These are phyloP conservation scores for Poecilia latipinna DNA, from an alignment of 2,113 vertebrate species.

Conservation along the genomic window DNA sequence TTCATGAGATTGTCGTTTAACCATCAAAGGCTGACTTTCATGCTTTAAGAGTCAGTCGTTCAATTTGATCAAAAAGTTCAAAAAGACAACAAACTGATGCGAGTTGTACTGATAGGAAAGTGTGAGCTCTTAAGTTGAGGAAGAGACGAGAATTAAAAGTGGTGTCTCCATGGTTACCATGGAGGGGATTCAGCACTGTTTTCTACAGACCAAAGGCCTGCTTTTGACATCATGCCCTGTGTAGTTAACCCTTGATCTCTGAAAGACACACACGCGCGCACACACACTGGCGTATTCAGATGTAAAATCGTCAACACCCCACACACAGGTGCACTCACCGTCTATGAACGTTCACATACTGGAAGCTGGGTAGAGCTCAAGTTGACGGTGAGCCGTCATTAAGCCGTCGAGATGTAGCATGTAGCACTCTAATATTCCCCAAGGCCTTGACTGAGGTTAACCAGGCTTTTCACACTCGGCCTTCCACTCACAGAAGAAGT, in stretches of 20 bases:
- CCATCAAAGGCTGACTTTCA: neutral
- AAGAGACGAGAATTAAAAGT: conserved; percentile 49
- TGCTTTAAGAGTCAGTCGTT: neutral
- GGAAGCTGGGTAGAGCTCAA: conserved; percentile 38
- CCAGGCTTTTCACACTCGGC: conserved; percentile 67
- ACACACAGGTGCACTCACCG: conserved; percentile 18
- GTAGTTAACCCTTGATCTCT: conserved; percentile 75
- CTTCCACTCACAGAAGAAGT: conserved; percentile 40
- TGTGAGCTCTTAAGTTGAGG: conserved; percentile 38
- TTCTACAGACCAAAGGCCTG: conserved; percentile 61
- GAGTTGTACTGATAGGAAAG: conserved; percentile 33
- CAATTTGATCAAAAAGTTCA: neutral
- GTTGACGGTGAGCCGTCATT: conserved; percentile 71
- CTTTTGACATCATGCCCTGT: conserved; percentile 66
- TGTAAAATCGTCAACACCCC: conserved; percentile 30
- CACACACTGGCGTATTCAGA: conserved; percentile 37
- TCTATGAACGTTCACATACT: conserved; percentile 21
- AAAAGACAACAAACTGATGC: conserved; percentile 33
- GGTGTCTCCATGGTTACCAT: conserved; percentile 73
- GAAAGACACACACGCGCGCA: conserved; percentile 52
- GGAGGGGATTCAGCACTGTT: conserved; percentile 55
- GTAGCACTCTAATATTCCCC: conserved; percentile 55
- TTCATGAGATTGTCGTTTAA: neutral
- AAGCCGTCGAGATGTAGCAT: conserved; percentile 68
- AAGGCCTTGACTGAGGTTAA: conserved; percentile 71